Evolutionary conservation across 2,797 vertebrate genomes (phyloP).

Genomic region (Picus viridis): DNA sequence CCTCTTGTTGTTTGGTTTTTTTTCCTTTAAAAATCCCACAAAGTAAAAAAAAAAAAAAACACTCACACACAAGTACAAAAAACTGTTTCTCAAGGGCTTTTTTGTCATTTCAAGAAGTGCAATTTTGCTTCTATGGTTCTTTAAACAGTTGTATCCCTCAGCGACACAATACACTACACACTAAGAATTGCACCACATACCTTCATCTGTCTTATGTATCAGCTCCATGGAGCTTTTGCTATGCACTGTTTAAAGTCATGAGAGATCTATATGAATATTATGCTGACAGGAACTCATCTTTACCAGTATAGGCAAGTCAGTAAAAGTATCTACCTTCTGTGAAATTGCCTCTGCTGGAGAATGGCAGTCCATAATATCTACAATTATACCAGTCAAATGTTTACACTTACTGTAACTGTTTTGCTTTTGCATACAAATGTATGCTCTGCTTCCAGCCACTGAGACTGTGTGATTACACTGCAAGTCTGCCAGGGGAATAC

Average conservation of each 20-base stretch:
- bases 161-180: not conserved
- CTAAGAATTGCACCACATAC: constrained; percentile 20
- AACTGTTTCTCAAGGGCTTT: not conserved
- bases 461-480: not conserved
- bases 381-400: constrained; percentile 37
- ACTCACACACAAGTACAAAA: not conserved
- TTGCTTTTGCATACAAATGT: constrained; percentile 27
- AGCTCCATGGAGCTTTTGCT: not conserved
- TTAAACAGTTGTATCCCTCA: not conserved
- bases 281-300: not conserved
- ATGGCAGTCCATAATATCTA: constrained; percentile 21
- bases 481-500: not conserved
- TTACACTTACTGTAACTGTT: constrained; percentile 31
- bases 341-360: constrained; percentile 18
- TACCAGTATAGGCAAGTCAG: constrained; percentile 41
- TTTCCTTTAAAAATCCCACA: not conserved
- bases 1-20: not conserved
- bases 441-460: not conserved
- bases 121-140: constrained; percentile 12
- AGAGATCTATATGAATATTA: constrained; percentile 16
- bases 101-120: not conserved
- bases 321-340: constrained; percentile 30
- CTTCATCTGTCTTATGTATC: not conserved
- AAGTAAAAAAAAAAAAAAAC: not conserved
- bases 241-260: not conserved